Conservation (phyloP, 2,113 vertebrate genomes). For the Thunnus thynnus region DNA sequence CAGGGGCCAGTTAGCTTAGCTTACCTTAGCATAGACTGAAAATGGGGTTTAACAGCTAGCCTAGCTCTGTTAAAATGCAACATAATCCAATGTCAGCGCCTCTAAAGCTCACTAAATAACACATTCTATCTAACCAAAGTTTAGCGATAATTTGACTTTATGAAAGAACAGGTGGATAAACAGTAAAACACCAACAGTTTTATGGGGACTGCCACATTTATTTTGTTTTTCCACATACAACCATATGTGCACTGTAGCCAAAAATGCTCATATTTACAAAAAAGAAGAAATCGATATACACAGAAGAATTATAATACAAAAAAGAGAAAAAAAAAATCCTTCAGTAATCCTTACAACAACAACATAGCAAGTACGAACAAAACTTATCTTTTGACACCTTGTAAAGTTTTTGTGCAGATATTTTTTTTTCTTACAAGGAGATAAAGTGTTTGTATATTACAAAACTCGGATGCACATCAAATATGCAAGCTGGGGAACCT, state of each 20-base stretch:
- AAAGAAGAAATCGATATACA: slow-evolving; percentile 61
- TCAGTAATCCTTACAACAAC: slow-evolving; percentile 65
- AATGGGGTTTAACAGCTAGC: too few relatives aligned
- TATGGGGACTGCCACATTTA: slow-evolving; percentile 63
- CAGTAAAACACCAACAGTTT: not conserved
- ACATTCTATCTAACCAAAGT: too few relatives aligned
- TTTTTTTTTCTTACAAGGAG: slow-evolving; percentile 64
- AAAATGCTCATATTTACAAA: slow-evolving; percentile 77
- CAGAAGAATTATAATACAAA: slow-evolving; percentile 69
- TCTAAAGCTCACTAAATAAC: too few relatives aligned
- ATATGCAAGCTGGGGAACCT: slow-evolving; percentile 43
- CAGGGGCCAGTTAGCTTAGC: too few relatives aligned
- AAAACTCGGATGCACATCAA: slow-evolving; percentile 62
- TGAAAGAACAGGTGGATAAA: too few relatives aligned
- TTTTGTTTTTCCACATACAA: slow-evolving; percentile 66
- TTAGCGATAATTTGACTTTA: too few relatives aligned
- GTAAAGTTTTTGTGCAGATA: slow-evolving; percentile 73
- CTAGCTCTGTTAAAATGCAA: too few relatives aligned
- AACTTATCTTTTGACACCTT: slow-evolving; percentile 50
- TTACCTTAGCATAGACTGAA: too few relatives aligned
- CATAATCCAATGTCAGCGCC: too few relatives aligned
- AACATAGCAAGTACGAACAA: slow-evolving; percentile 55
- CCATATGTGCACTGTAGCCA: slow-evolving; percentile 72
- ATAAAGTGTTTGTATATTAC: slow-evolving; percentile 61
- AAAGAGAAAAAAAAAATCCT: slow-evolving; percentile 58